Evolutionary conservation across 2,113 vertebrate species (phyloP).

Genomic region (Callaeas wilsoni): DNA sequence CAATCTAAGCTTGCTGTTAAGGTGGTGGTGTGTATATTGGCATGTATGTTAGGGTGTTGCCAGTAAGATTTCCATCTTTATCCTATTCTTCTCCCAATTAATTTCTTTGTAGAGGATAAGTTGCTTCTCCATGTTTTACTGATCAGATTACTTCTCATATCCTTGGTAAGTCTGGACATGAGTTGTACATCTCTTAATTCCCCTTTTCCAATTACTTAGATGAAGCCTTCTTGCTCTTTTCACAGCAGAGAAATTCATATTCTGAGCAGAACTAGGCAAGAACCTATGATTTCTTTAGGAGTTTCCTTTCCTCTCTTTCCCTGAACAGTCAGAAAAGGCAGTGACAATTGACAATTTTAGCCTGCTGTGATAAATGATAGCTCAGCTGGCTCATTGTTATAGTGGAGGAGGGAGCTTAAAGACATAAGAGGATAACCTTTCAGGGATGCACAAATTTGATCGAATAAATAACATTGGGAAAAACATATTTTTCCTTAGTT

Average conservation of each 20-base stretch:
- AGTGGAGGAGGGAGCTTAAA: not conserved
- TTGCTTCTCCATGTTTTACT: not conserved
- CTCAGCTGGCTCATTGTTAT: not conserved
- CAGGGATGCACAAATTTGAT: not conserved
- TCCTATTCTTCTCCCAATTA: not conserved
- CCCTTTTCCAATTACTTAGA: not conserved
- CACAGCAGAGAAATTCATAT: not conserved
- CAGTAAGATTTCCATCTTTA: not conserved
- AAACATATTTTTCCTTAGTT: not conserved
- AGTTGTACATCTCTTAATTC: not conserved
- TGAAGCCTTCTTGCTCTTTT: not conserved
- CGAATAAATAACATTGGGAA: conserved; percentile 17
- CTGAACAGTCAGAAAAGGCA: not conserved
- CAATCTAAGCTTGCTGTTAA: not conserved
- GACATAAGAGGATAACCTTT: not conserved
- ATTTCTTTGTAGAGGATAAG: not conserved
- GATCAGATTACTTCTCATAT: not conserved
- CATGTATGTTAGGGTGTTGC: not conserved
- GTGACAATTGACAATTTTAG: not conserved
- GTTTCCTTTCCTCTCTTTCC: not conserved
- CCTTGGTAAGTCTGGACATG: not conserved
- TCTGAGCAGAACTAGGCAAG: not conserved
- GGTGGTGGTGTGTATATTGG: not conserved
- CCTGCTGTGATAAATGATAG: not conserved
- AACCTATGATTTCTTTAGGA: not conserved